Evolutionary conservation across 2,888 invertebrate genomes (phyloP), one percentile per base, ranked within the genome.

Genomic region (Eupithecia abbreviata): DNA sequence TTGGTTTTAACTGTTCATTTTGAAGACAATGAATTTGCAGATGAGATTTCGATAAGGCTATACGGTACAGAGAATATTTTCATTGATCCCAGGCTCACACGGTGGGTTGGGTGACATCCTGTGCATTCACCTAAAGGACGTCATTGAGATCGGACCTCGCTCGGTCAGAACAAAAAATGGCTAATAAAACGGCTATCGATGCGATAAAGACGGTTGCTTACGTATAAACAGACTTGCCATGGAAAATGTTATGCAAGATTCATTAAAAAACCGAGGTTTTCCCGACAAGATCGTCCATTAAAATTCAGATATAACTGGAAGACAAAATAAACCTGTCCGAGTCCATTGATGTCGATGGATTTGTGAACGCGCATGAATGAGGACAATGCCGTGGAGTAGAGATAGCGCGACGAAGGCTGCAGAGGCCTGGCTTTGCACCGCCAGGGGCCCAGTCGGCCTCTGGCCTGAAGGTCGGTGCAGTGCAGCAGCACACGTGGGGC

Each of bases 401-500:
- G 77, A 78, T 72, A 79, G 81, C 73, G 78, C 77, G 68, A 77
- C 68, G 77, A 15, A 49, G 62, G 47, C 18, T 30, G 47, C 47
- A 45, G 18, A 68, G 47, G 69, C 18, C 58, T 30, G 30, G 74
- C n/a, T 80, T 76, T 77, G 77, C 72, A 77, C 79, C 80, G 76
- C 77, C 76, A 76, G 72, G 83, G 77, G 81, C 45, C 43, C 80
- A 82, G 84, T 78, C 82, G 83, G 86, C 86, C 87, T 86, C 87
- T 84, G 86, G 84, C 82, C 70, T 79, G 80, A 81, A 82, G 80
- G 92, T 91, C 89, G 85, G 84, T 82, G 85, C 82, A 84, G 81
- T 82, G 85, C 82, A 84, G 81, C 86, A 80, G 87, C 87, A 90
- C 93, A 93, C 93, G 92, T 92, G 92, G 91, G 88, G 88, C 62